Evolutionary conservation across 37 sponge, comb jelly and placozoan genomes (phyloP).

Genomic region (Dysidea cf. avara): DNA sequence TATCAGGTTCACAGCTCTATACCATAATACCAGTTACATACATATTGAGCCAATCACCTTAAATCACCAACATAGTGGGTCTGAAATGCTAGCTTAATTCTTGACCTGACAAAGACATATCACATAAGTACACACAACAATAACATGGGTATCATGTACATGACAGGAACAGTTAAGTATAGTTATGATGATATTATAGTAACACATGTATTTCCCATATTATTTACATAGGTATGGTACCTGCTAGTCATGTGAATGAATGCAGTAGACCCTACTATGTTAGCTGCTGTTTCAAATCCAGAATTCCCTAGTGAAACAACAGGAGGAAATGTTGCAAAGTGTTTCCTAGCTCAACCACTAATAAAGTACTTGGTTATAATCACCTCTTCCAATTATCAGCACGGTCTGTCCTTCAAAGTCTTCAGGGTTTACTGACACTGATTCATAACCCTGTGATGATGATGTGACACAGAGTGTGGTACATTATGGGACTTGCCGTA

Average conservation of each 20-base stretch:
- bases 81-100: slow-evolving; percentile 78
- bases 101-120: background rate
- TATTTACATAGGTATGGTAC: slow-evolving; percentile 10
- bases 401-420: slow-evolving; percentile 82
- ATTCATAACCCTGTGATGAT: slow-evolving; percentile 76
- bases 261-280: slow-evolving; percentile 74
- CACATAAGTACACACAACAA: background rate
- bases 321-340: background rate
- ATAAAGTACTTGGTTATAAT: background rate
- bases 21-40: too few relatives aligned
- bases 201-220: too few relatives aligned
- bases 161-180: too few relatives aligned
- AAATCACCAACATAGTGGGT: slow-evolving; percentile 98
- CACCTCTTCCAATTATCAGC: slow-evolving; percentile 92
- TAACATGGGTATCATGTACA: too few relatives aligned
- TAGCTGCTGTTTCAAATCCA: slow-evolving; percentile 91
- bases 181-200: too few relatives aligned
- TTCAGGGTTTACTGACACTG: slow-evolving; percentile 65
- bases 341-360: background rate
- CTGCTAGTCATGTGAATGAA: slow-evolving; percentile 86
- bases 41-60: slow-evolving; percentile 45
- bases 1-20: too few relatives aligned
- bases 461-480: background rate
- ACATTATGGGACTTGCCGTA: slow-evolving; percentile 9
- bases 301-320: slow-evolving; percentile 80